Base-by-base conservation (phyloP, 2,888 invertebrate genomes). In the Conus canariensis region DNA sequence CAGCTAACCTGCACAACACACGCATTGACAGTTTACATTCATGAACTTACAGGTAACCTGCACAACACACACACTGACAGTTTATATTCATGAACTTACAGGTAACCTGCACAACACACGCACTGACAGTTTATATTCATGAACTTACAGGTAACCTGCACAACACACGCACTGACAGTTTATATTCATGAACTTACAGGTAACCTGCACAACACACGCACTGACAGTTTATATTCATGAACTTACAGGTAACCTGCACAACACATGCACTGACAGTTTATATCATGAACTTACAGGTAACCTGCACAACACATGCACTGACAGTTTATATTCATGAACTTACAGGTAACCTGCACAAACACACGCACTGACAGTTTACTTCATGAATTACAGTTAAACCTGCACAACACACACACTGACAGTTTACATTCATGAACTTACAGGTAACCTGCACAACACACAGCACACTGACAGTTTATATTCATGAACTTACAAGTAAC, bases 101-200 rank as follows among this genome's bases (percentile, higher is more conserved):
- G 90, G 59, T 87, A 90, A 77, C 90, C 90, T 90, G 87, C 22
- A 89, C 59, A n/a, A 80, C 16, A 80, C 0, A 19, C 22, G 58
- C 59, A 85, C 4, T 80, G 30, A 30, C 80, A 25, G 1, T 30
- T 25, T 8, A 8, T 4, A 45, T 45, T 45, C 45, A 45, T 45
- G 45, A 45, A 45, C 45, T 45, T 4, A 45, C 45, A 45, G 45
- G 45, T 45, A 45, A 45, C 45, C 45, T 45, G 45, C 45, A 45
- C 45, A 45, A 77, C 22, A 77, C 77, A 77, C 25, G 25, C 22
- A 77, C 10, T 19, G 22, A 16, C 67, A 67, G 19, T 67, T 14
- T 67, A 22, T 67, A 14, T 6, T 22, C 14, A 14, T 67, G 12
- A 67, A 67, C 45, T 45, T 4, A 45, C 45, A 45, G 45, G 30